Percentiles rank a stretch among this genome's conserved stretches.
These are phyloP conservation scores for Darevskia nairensis DNA, from an alignment of 2,797 vertebrate species.

Conservation along the genomic window DNA sequence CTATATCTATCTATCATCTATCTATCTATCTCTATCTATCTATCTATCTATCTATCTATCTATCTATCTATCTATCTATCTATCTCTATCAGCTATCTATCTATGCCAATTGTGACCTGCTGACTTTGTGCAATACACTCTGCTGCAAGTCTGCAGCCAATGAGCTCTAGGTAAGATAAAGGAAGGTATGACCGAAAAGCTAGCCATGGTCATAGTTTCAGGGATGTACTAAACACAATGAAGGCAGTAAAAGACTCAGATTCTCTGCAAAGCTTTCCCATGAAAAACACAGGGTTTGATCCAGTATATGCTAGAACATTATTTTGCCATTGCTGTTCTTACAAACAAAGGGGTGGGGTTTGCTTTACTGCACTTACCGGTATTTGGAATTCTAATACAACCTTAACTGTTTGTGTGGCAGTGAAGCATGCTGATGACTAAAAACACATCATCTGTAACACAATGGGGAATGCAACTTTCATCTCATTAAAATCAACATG, in stretches of 20 bases:
- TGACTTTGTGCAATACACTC: slow-evolving; percentile 49
- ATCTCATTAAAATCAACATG: slow-evolving; percentile 61
- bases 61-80: no score
- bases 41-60: no score
- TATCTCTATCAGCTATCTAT: no score
- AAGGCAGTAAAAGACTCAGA: slow-evolving; percentile 60
- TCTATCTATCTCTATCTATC: no score
- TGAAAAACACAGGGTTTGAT: slow-evolving; percentile 64
- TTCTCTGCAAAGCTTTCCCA: slow-evolving; percentile 59
- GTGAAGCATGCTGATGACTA: slow-evolving; percentile 69
- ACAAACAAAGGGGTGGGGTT: slow-evolving; percentile 65
- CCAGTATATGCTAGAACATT: slow-evolving; percentile 63
- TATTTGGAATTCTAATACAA: slow-evolving; percentile 74
- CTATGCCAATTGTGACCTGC: no score
- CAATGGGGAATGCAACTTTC: slow-evolving; percentile 50
- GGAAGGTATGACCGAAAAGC: slow-evolving; percentile 59
- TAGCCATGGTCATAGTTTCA: slow-evolving; percentile 69
- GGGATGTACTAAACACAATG: slow-evolving; percentile 68
- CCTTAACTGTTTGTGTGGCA: slow-evolving; percentile 67
- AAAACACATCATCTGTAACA: slow-evolving; percentile 51
- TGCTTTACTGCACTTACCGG: slow-evolving; percentile 59
- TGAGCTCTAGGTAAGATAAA: slow-evolving; percentile 60
- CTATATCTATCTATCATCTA: no score
- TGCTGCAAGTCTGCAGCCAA: slow-evolving; percentile 60
- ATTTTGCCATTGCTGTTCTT: slow-evolving; percentile 69